Percentiles rank a stretch among this genome's conserved stretches.
These are phyloP conservation scores for Zygothrica quintamaculata DNA, from an alignment of 2,888 invertebrate genomes.

Conservation along the genomic window DNA sequence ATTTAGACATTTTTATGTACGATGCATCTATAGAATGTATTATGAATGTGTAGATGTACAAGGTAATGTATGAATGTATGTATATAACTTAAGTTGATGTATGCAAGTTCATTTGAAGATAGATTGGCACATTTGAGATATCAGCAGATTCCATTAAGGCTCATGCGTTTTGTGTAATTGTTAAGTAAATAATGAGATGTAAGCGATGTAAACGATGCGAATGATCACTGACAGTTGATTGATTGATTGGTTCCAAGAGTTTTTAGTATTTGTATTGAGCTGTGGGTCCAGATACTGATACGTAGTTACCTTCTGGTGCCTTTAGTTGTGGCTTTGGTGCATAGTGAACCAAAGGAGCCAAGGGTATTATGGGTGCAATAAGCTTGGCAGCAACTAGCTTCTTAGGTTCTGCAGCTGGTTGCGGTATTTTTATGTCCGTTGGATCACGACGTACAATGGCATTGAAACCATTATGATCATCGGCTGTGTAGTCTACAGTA, in stretches of 20 bases:
- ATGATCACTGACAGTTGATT: constrained; percentile 18
- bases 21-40: constrained; percentile 50
- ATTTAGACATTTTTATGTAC: constrained; percentile 20
- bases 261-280: constrained; percentile 76
- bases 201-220: constrained; percentile 25
- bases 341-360: constrained; percentile 70
- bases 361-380: constrained; percentile 51
- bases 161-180: constrained; percentile 29
- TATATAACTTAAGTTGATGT: constrained; percentile 63
- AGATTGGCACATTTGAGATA: constrained; percentile 34
- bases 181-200: no score
- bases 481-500: constrained; percentile 86
- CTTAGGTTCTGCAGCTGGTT: constrained; percentile 58
- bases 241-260: neutral
- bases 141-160: constrained; percentile 21
- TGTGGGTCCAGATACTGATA: constrained; percentile 73
- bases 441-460: constrained; percentile 86
- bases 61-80: constrained; percentile 31
- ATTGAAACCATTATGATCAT: constrained; percentile 86
- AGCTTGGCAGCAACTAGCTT: constrained; percentile 73
- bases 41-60: constrained; percentile 27
- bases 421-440: constrained; percentile 83
- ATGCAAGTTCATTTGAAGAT: constrained; percentile 36
- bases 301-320: constrained; percentile 63
- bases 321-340: constrained; percentile 58